Evolutionary conservation across 2,888 invertebrate species (phyloP), one percentile per base, ranked within the genome.

Genomic region (Allacma fusca): DNA sequence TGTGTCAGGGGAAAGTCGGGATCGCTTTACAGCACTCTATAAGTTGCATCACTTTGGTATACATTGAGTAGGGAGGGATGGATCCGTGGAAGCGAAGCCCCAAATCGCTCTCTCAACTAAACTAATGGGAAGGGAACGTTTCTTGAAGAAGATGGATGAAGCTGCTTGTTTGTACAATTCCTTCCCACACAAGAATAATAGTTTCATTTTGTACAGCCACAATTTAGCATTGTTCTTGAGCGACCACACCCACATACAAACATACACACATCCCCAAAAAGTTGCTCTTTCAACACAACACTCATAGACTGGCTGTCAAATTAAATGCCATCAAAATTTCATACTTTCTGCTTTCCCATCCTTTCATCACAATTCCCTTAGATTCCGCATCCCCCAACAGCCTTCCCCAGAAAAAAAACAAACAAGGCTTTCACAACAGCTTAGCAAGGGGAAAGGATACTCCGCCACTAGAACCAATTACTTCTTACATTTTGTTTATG

Each of bases 71-170:
- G 34, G 9, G 34, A 7, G 34, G 34, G 5, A 34, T 34, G 34
- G 34, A 4, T 34, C 34, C 9, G 34, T 34, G 34, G 4, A 34
- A 34, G 34, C 34, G 34, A 9, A 34, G 34, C 34, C 34, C 34
- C 5, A 34, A 34, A 34, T 34, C 34, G 34, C 44, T 76, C 24
- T 75, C 65, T 78, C 78, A 78, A 70, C 74, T 65, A 62, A 71
- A 74, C 40, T 70, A 74, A 76, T 64, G 76, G 76, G 74, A 76
- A 76, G 28, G 23, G 43, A 69, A 44, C 23, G 23, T 69, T 40
- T 72, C 67, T 79, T 76, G 76, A 79, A 28, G 76, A 76, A 79
- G 79, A 79, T 76, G 70, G 57, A 79, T 79, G 73, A 70, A 64
- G 28, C 19, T 16, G 34, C 23, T 57, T 72, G 28, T 72, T 77